Evolutionary conservation across 23 tunicate species (phyloP), one percentile per base, ranked within the genome.

Genomic region (Clavelina lepadiformis): DNA sequence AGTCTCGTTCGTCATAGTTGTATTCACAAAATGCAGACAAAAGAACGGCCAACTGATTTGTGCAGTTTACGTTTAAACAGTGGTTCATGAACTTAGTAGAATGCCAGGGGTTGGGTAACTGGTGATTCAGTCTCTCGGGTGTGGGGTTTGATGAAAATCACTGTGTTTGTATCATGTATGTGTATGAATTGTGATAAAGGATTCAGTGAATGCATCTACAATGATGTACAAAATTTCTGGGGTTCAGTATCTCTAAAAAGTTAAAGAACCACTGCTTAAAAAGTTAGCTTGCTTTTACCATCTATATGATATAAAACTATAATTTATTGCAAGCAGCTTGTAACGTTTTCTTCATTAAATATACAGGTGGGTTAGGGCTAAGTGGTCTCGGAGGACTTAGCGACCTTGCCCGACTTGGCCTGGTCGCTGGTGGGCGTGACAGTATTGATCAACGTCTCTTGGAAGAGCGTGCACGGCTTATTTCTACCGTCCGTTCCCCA

Each of bases 21-120:
- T 61, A 18, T 31, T 28, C 30, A 13, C 61, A 56, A 56, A 56
- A 33, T 61, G 67, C 67, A 31, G 67, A 61, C 67, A 61, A 33
- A 61, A 61, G 67, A 61, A 61, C 67, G 67, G 67, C 67, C 67
- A 33, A 61, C 67, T 61, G 67, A 61, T 61, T 25, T 33, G 67
- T n/a, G n/a, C n/a, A n/a, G n/a, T n/a, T n/a, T n/a, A n/a, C n/a
- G n/a, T n/a, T n/a, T n/a, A n/a, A n/a, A n/a, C n/a, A n/a, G n/a
- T n/a, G n/a, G n/a, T n/a, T n/a, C n/a, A n/a, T n/a, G n/a, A n/a
- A n/a, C n/a, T n/a, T n/a, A n/a, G n/a, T n/a, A n/a, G n/a, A n/a
- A n/a, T n/a, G n/a, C n/a, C n/a, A n/a, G n/a, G n/a, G n/a, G n/a
- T n/a, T n/a, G n/a, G n/a, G n/a, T n/a, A n/a, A n/a, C n/a, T n/a